Evolutionary conservation across 2,797 vertebrate species (phyloP).

Genomic region (Spondyliosoma cantharus): DNA sequence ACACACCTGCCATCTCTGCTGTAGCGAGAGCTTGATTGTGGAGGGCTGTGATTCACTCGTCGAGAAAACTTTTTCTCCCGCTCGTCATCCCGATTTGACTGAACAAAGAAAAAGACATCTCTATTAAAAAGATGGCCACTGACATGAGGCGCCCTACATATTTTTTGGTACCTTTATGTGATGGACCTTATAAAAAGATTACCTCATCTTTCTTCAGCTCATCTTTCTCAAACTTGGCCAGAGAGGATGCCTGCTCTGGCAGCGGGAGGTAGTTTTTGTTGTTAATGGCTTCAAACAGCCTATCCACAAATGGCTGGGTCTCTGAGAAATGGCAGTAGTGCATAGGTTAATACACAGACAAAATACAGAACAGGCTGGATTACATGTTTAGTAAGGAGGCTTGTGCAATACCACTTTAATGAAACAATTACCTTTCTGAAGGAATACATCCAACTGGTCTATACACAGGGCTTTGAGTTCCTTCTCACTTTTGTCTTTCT

Average conservation of each 20-base stretch:
- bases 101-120: neutral
- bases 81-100: slow-evolving; percentile 93
- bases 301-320: slow-evolving; percentile 97
- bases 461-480: slow-evolving; percentile 97
- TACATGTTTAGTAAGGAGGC: neutral
- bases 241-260: slow-evolving; percentile 86
- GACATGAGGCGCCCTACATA: neutral
- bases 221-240: slow-evolving; percentile 91
- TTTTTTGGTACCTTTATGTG: neutral
- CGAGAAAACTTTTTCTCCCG: slow-evolving; percentile 95
- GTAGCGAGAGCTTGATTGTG: slow-evolving; percentile 92
- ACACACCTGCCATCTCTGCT: slow-evolving; percentile 92
- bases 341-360: neutral
- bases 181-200: neutral
- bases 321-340: slow-evolving; percentile 81
- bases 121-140: neutral
- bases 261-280: slow-evolving; percentile 96
- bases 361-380: neutral
- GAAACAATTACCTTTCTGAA: slow-evolving; percentile 92
- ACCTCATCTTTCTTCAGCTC: slow-evolving; percentile 96
- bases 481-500: slow-evolving; percentile 98
- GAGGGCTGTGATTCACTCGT: slow-evolving; percentile 94
- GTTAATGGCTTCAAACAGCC: slow-evolving; percentile 96
- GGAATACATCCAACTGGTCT: slow-evolving; percentile 99
- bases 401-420: neutral